Evolutionary conservation across 2,888 invertebrate genomes (phyloP).

Genomic region (Eurois occulta): DNA sequence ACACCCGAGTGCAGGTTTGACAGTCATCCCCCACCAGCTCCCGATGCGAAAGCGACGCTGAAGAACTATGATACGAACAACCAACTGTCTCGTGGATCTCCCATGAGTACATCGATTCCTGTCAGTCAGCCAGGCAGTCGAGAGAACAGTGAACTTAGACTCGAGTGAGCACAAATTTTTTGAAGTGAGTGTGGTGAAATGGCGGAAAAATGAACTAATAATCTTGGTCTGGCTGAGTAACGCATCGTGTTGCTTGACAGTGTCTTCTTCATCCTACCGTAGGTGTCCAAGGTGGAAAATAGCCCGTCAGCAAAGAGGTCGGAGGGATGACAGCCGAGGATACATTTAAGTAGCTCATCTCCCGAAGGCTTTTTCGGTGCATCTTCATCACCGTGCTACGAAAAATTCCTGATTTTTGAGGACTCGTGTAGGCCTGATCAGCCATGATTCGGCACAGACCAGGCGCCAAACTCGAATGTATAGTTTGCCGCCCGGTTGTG

Average conservation of each 20-base stretch:
- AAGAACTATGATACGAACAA: conserved; percentile 77
- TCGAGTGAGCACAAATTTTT: conserved; percentile 51
- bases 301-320: too few species aligned
- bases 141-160: conserved; percentile 53
- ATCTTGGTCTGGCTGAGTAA: conserved; percentile 10
- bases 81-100: conserved; percentile 86
- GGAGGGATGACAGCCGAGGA: neutral
- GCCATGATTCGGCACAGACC: neutral
- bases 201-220: conserved; percentile 11
- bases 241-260: neutral
- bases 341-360: neutral
- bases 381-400: neutral
- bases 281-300: neutral
- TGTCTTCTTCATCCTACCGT: neutral
- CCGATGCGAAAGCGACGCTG: conserved; percentile 72
- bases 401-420: neutral
- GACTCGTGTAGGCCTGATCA: too few species aligned
- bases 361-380: neutral
- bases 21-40: conserved; percentile 78
- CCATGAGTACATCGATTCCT: conserved; percentile 78
- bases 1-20: conserved; percentile 87
- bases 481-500: neutral
- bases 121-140: conserved; percentile 45
- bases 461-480: neutral
- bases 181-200: conserved; percentile 28